Evolutionary conservation across 2,888 invertebrate species (phyloP), one percentile per base, ranked within the genome.

Genomic region (Lasioglossum vierecki): DNA sequence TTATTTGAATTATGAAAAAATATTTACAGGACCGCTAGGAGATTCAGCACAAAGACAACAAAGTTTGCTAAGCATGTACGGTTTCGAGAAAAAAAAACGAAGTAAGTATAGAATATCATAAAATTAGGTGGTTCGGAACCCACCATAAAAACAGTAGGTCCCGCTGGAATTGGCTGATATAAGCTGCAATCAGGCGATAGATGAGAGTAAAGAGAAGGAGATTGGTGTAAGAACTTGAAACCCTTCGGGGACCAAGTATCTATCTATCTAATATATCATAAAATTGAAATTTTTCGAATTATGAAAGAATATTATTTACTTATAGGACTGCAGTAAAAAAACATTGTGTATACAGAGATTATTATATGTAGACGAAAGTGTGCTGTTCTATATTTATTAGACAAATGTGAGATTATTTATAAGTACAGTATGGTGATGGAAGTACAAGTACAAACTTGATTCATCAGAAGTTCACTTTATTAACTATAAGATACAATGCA

Each of bases 31-130:
- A 39, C 44, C 39, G 49, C 6, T 63, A 44, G 41, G 41, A 44
- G 41, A 44, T 70, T 86, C 90, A 26, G 95, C 94, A 89, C 93
- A 92, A 70, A 95, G 95, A 81, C 96, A 96, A 89, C 97, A 97
- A 77, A 96, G 96, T 49, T 95, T 96, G 89, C 93, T 97, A n/a
- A 96, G 96, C 93, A 97, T 95, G 95, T 97, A 96, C 94, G 97
- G 97, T 39, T 97, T 97, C 92, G 96, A 96, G 91, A 97, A 80
- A 49, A 79, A 72, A 82, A 97, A 80, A 49, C 78, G 70, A 82
- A 79, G 82, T 88, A 68, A 76, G 84, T 75, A 70, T 26, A 68
- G 68, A 44, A 75, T 35, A 70, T 57, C 35, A 60, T 63, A 72
- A 44, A 22, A 66, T 66, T 22, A 30, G 30, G 30, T 30, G 30